Base-by-base conservation (phyloP, 2,797 vertebrate genomes). In the Synanceia verrucosa region DNA sequence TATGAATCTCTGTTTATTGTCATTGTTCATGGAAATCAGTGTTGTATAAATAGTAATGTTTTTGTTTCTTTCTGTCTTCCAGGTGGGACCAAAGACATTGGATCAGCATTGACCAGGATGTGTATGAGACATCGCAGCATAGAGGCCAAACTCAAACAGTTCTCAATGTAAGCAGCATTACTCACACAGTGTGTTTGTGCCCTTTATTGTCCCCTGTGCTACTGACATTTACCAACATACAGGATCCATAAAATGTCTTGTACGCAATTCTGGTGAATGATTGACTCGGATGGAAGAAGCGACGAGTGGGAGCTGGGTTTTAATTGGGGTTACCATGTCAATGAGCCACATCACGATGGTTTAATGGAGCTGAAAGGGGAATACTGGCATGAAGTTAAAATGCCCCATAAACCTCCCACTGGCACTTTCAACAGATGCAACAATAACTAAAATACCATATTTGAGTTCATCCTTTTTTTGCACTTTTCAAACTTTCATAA, bases 111-210 rank as follows among this genome's bases (percentile, higher is more conserved):
- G 74, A 96, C 95, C 77, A 91, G 94, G 83, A 95, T 96, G 95
- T 96, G 95, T 62, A 93, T 96, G 94, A 92, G 95, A 78, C 95
- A 96, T 85, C 91, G 94, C 69, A 94, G 95, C 89, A 95, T 96
- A 23, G 95, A 96, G 75, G 87, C 94, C 29, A 94, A 94, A 78
- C 93, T 96, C 71, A 94, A 93, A 41, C 93, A 94, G 61, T 94
- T 96, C 75, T 95, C 95, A 21, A 88, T 78, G 95, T 96, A 93
- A 94, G 91, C 2, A 65, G 33, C 18, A 46, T 37, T 47, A n/a
- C n/a, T 16, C 23, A 69, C 16, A 29, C 3, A 14, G 1, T 50
- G 4, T 52, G 6, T 51, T 28, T 50, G 9, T 7, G 9, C 16
- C 6, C 37, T 16, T 58, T 4, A 33, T 56, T 3, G 2, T 46